These are phyloP conservation scores for Etheostoma nigrum DNA, from an alignment of 2,797 vertebrate species.

Conservation along the genomic window DNA sequence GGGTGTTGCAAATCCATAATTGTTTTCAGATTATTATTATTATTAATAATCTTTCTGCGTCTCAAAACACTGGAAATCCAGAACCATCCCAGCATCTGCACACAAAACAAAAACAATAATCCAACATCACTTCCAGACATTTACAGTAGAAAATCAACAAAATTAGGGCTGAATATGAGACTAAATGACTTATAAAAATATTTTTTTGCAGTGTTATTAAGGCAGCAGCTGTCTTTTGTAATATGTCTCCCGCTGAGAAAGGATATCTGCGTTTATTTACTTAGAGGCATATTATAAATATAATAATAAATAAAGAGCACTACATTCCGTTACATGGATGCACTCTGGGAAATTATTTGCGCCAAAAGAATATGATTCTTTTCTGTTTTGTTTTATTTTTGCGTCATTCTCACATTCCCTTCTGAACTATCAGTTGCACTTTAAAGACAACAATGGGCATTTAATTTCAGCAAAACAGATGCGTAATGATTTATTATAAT, in stretches of 20 bases:
- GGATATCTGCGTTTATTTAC: not conserved
- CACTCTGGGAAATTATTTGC: constrained; percentile 1
- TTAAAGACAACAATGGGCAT: constrained; percentile 70
- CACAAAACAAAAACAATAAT: constrained; percentile 25
- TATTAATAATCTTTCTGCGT: not conserved
- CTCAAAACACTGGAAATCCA: constrained; percentile 10
- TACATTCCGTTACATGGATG: constrained; percentile 33
- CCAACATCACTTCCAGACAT: not conserved
- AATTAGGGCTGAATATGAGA: constrained; percentile 14
- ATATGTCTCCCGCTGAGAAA: not conserved
- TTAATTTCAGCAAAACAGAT: constrained; percentile 31
- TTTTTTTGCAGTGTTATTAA: constrained; percentile 12
- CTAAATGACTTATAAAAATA: not conserved
- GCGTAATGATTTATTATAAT: constrained; percentile 16
- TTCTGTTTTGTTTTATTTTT: not conserved
- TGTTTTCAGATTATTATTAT: not conserved
- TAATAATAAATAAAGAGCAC: not conserved
- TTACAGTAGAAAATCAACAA: constrained; percentile 8
- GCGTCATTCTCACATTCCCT: not conserved
- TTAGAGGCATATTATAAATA: not conserved
- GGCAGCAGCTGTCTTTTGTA: not conserved
- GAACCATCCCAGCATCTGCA: not conserved
- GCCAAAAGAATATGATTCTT: constrained; percentile 29
- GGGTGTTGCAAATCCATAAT: not conserved
- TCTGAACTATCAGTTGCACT: constrained; percentile 75